phyloP scores from a whole-genome alignment of 2,888 invertebrate species.

The Mimas tiliae region DNA sequence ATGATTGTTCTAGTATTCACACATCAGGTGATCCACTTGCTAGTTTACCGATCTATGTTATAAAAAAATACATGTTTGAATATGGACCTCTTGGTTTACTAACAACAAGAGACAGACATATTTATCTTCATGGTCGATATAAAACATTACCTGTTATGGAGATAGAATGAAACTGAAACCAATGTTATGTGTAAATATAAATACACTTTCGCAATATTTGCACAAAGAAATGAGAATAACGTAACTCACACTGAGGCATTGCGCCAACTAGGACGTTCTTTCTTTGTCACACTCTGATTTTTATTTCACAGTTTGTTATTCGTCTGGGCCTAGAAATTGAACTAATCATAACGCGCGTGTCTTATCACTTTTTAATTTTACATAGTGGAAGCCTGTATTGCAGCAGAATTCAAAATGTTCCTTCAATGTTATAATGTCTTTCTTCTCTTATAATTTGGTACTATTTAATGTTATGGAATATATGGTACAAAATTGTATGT shows the following conservation, averaged over 20 bases:
- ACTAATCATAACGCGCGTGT: conserved; percentile 13
- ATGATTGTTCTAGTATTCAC: too few species aligned
- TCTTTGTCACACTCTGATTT: conserved; percentile 27
- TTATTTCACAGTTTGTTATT: conserved; percentile 16
- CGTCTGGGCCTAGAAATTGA: conserved; percentile 8
- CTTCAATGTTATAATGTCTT: not conserved
- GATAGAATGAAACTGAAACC: not conserved
- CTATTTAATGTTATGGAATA: too few species aligned
- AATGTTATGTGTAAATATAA: conserved; percentile 6
- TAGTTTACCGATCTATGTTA: too few species aligned
- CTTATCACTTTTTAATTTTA: conserved; percentile 5
- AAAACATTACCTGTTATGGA: too few species aligned
- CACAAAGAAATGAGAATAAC: conserved; percentile 10
- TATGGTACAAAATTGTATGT: not conserved
- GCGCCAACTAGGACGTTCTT: conserved; percentile 34
- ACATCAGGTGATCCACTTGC: too few species aligned
- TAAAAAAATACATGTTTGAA: too few species aligned
- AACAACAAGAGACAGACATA: too few species aligned
- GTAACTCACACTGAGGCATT: conserved; percentile 23
- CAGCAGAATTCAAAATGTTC: not conserved
- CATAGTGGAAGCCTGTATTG: not conserved
- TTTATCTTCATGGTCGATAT: too few species aligned
- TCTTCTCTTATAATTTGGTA: not conserved
- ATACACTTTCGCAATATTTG: conserved; percentile 22
- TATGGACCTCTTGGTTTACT: too few species aligned